Evolutionary conservation across 2,113 vertebrate genomes (phyloP), one percentile per base, ranked within the genome.

Genomic region (Cnemophilus loriae): DNA sequence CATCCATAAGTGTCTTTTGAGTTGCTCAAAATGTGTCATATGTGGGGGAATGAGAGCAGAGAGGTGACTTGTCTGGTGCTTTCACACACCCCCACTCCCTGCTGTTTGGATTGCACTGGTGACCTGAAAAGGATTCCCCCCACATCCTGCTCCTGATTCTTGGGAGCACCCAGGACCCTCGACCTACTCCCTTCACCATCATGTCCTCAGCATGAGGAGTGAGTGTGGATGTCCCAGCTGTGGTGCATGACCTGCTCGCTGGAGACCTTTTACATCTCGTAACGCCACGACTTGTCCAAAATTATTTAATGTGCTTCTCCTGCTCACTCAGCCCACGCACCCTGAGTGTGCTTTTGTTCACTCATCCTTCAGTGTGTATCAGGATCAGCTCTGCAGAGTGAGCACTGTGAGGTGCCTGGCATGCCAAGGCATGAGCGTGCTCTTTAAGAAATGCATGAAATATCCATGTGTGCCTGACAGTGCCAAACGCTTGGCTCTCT

Each of bases 81-180:
- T 93, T 88, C 52, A 19, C 16, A 3, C 33, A 4, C 8, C 7
- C 32, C 11, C 3, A 2, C 13, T 71, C 41, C 14, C 74, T 75
- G 73, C 52, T 82, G 27, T 59, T 70, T 81, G 59, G 7, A 8
- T 63, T 20, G 4, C 0, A 3, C 18, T 30, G 28, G 39, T 83
- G 53, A 89, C 63, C 26, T 42, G 44, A 52, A 78, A 63, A 47
- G 15, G 20, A 7, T 5, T 81, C 53, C 35, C 2, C 19, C 11
- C 2, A 1, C 7, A 64, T 9, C 33, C 24, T 55, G 16, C 18
- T 35, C 17, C 9, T 0, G 0, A 0, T 71, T 75, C 44, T 59
- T 81, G 32, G 10, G 13, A 52, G 13, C 33, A 65, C 8, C 11
- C 15, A 13, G 26, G 19, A 70, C 24, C 30, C 28, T 88, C 2